Evolutionary conservation across 2,888 invertebrate species (phyloP), one percentile per base, ranked within the genome.

Genomic region (Tipula lateralis): DNA sequence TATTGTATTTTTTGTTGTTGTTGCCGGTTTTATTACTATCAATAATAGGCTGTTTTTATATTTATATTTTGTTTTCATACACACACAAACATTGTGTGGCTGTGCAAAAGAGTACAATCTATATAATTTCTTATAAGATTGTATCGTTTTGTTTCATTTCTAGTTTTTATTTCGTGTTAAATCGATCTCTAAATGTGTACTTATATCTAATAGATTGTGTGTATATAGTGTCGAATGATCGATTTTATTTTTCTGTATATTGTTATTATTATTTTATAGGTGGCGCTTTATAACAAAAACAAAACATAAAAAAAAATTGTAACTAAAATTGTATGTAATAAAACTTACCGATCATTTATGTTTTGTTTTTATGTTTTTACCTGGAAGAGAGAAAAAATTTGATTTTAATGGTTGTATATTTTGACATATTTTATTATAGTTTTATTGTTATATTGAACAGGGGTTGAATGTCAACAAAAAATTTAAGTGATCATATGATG

Each of bases 361-460:
- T n/a, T 30, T 30, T 81, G 29, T 80, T 82, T 13, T 82, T 30
- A 82, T 82, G 82, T 82, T 82, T 29, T 30, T 82, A 82, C 82
- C 32, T 82, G 82, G 30, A 30, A 82, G 82, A 82, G 29, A 82
- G 32, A 19, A 82, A 32, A 29, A 82, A 82, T 82, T 82, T 30
- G 30, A 82, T 30, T 82, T 82, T 82, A 82, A 82, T 82, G 82
- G 82, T 82, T 82, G 82, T 82, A 82, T 82, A 82, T 82, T 82
- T 82, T 82, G 82, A 82, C 82, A 82, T 82, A 82, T 82, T 82
- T 82, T 82, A 82, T 82, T 82, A 24, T 66, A 82, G 81, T 81
- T 81, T 82, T 30, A 82, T 82, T 82, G 82, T 82, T 82, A 82
- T 82, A 30, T 82, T 82, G 82, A 82, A 82, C 32, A 82, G 82